Conservation (phyloP, 2,888 invertebrate genomes). For the Drosophila meridionalis region DNA sequence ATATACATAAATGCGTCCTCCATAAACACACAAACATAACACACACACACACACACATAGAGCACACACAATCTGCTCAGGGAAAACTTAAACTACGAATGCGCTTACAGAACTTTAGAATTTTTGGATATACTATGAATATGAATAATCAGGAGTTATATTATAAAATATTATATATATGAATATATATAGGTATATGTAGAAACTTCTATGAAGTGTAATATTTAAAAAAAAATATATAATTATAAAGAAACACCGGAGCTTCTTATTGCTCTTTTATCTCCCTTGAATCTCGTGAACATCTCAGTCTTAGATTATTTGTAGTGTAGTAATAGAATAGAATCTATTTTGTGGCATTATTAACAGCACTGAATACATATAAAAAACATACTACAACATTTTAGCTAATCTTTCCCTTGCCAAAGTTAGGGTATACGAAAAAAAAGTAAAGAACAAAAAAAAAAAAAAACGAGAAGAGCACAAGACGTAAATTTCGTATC, state of each 20-base stretch:
- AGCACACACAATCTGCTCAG: constrained; percentile 16
- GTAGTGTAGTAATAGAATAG: no score
- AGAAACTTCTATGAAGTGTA: no score
- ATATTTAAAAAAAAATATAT: no score
- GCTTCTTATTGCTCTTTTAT: no score
- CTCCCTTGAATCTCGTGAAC: no score
- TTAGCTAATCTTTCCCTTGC: neutral
- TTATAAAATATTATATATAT: neutral
- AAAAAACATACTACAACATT: no score
- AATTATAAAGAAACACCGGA: no score
- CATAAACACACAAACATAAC: constrained; percentile 52
- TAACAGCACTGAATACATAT: no score
- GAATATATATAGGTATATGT: neutral
- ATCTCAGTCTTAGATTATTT: no score
- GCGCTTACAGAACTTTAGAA: constrained; percentile 20
- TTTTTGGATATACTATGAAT: neutral
- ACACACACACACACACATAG: constrained; percentile 2
- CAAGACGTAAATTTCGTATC: constrained; percentile 80
- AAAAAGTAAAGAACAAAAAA: constrained; percentile 7
- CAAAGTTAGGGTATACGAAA: constrained; percentile 28
- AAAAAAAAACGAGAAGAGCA: constrained; percentile 33
- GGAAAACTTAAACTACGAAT: constrained; percentile 18
- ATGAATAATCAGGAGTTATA: neutral
- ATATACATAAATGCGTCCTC: constrained; percentile 50
- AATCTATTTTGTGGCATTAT: no score